Base-by-base conservation (phyloP, 1,140 invertebrate genomes). In the Drosophila tsacasi region DNA sequence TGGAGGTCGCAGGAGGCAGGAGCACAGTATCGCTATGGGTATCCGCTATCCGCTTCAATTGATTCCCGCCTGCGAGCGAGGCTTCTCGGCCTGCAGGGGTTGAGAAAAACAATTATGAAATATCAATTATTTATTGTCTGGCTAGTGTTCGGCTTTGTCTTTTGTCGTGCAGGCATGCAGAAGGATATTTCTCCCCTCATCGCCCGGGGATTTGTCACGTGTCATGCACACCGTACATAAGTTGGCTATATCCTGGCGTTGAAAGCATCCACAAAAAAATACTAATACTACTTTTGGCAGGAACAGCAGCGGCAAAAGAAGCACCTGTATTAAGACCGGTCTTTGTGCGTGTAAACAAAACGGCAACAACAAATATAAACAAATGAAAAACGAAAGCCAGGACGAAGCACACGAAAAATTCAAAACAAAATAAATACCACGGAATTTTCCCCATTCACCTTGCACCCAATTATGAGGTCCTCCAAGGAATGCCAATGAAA, bases 391-490 rank as follows among this genome's bases (percentile, higher is more conserved):
- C 39, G 58, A 76, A 73, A 61, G 65, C 65, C 57, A 65, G 62
- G 37, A 73, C 54, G 8, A 17, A 15, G 23, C 52, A 37, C 23
- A 67, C 27, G 76, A 32, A 82, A 46, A 52, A 67, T 62, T 58
- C 19, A 49, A 73, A 54, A 81, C 40, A 64, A 83, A 76, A 79
- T 73, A 73, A 74, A 74, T 73, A 76, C 42, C 62, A 52, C 52
- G 47, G 37, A 64, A 47, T 58, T 68, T 69, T 39, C 30, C 40
- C 58, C 59, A 44, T 67, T 72, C 74, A 71, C 54, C 83, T 77
- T 46, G 71, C 71, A 79, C 75, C 69, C 83, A 83, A 79, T 87
- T 87, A 87, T 83, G 76, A 73, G 67, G 55, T 44, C 65, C 61
- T 69, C 52, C 61, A 77, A 74, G 50, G 67, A 79, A 81, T 65